phyloP scores from a whole-genome alignment of 2,888 invertebrate genomes.

The Dastarcus helophoroides region DNA sequence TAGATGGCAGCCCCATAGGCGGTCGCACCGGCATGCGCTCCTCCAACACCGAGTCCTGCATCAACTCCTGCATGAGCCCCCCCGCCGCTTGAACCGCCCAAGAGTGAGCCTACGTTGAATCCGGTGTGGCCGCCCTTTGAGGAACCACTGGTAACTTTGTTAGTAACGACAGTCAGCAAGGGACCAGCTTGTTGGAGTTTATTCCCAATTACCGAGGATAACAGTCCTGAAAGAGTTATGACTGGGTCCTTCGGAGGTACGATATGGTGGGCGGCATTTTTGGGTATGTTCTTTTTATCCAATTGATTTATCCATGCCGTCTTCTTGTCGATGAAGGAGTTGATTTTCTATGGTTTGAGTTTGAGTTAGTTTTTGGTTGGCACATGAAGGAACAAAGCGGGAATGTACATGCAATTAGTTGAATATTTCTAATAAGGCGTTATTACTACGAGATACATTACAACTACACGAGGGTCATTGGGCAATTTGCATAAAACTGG shows the following conservation, averaged over 20 bases:
- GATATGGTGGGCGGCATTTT: conserved; percentile 66
- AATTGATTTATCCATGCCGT: conserved; percentile 57
- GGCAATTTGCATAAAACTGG: too few relatives aligned
- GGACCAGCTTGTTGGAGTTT: conserved; percentile 44
- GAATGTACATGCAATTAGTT: too few relatives aligned
- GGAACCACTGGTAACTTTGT: conserved; percentile 48
- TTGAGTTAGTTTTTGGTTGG: too few relatives aligned
- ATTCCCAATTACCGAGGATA: conserved; percentile 59
- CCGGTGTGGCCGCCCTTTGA: conserved; percentile 42
- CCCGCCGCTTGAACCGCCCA: conserved; percentile 36
- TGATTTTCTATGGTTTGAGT: conserved; percentile 74
- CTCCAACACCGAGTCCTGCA: conserved; percentile 10
- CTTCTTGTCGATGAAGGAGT: conserved; percentile 69
- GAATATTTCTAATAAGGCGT: too few relatives aligned
- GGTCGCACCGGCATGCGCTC: conserved; percentile 28
- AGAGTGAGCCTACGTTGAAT: conserved; percentile 43
- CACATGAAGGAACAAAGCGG: too few relatives aligned
- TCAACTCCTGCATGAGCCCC: conserved; percentile 15
- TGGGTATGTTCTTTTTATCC: conserved; percentile 61
- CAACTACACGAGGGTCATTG: too few relatives aligned
- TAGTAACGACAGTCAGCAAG: conserved; percentile 52
- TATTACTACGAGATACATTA: too few relatives aligned
- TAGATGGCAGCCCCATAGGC: conserved; percentile 17
- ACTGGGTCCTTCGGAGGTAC: conserved; percentile 44
- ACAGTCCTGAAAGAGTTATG: conserved; percentile 48